Evolutionary conservation across 2,888 invertebrate genomes (phyloP), one percentile per base, ranked within the genome.

Genomic region (Parnassius glacialis): DNA sequence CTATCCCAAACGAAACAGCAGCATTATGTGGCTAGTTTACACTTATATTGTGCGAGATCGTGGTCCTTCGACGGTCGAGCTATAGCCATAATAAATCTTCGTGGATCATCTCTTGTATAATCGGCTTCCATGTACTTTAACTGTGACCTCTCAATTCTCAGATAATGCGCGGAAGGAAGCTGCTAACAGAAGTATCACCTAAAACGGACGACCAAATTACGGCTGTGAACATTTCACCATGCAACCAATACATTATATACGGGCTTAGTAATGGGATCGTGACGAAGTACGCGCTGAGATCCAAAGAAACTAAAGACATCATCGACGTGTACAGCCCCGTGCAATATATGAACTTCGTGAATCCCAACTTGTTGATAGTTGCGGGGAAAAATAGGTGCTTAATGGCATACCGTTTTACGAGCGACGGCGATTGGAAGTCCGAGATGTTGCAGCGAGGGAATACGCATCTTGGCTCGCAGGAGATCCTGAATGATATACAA

Each of bases 191-290:
- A 79, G 86, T 91, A 59, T 73, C 82, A 2, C 83, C 88, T 20
- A 83, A 82, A 61, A 68, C 82, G 0, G 81, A 89, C 52, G 92
- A 90, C 44, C 84, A 80, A 57, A 90, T 93, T 56, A 89, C 86
- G 1, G 76, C 77, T 5, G 79, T 93, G 2, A 85, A 84, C 59
- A 84, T 93, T 65, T 90, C 90, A 1, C 87, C 92, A 0, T 89
- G 92, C 76, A 92, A 92, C 67, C 88, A 87, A 44, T 87, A 89
- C 73, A 76, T 93, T 1, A 72, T 93, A 10, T 93, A 91, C 71
- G 89, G 92, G 0, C 83, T 92, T 0, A 81, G 84, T 13, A 87
- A 87, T 0, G 92, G 92, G 1, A 71, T 72, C 0, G 86, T 93
- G 0, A 84, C 83, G 48, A 82, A 87, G 67, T 92, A 87, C 68